These are phyloP conservation scores for Cephalophus harveyi DNA, from an alignment of 2,113 vertebrate genomes.

Conservation along the genomic window DNA sequence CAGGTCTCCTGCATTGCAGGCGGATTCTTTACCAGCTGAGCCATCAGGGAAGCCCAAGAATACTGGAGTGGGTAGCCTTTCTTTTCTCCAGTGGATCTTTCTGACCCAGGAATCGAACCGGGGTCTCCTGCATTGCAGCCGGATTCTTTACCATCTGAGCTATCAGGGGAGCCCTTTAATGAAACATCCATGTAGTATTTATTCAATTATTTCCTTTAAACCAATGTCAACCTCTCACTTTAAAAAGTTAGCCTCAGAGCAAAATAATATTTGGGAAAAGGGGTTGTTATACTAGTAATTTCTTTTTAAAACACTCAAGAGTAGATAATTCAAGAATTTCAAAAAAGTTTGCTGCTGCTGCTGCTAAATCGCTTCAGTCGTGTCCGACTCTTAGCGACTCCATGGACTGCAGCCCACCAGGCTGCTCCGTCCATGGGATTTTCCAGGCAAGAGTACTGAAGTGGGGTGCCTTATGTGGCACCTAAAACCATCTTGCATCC, in stretches of 20 bases:
- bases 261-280: background rate
- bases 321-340: background rate
- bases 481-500: background rate
- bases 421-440: too few relatives aligned
- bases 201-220: constrained; percentile 19
- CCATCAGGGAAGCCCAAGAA: background rate
- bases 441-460: too few relatives aligned
- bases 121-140: background rate
- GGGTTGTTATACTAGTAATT: background rate
- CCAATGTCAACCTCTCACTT: background rate
- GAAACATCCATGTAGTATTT: background rate
- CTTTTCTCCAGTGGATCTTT: background rate
- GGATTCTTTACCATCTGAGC: background rate
- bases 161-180: background rate
- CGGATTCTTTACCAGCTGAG: background rate
- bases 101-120: background rate
- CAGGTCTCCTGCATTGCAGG: background rate
- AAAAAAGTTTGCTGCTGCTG: background rate
- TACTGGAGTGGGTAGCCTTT: background rate
- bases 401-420: too few relatives aligned
- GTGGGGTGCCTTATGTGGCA: background rate
- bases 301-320: background rate
- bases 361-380: too few relatives aligned
- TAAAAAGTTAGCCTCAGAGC: background rate
- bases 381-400: too few relatives aligned